phyloP scores from a whole-genome alignment of 2,888 invertebrate genomes.

The Drosophila meridiana region DNA sequence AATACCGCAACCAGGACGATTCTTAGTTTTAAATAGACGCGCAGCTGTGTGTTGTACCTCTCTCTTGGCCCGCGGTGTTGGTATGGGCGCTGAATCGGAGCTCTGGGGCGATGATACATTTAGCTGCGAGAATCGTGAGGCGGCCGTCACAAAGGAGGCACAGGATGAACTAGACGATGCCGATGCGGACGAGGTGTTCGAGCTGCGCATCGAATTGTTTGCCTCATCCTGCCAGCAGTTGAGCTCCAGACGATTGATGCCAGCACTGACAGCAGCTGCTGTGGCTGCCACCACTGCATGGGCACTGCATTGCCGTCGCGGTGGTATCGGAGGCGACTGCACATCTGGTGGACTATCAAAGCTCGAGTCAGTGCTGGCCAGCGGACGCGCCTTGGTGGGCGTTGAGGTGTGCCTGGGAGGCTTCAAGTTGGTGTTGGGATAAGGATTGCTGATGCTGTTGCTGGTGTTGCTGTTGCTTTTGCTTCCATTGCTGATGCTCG shows the following conservation, averaged over 20 bases:
- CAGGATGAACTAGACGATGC: constrained; percentile 71
- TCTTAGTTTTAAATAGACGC: constrained; percentile 49
- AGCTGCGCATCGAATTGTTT: constrained; percentile 66
- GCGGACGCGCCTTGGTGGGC: constrained; percentile 45
- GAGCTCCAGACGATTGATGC: constrained; percentile 77
- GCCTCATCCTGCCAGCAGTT: constrained; percentile 81
- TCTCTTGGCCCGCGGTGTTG: constrained; percentile 84
- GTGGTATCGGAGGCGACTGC: constrained; percentile 84
- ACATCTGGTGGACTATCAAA: constrained; percentile 84
- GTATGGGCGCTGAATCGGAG: constrained; percentile 75
- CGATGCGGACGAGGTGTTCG: constrained; percentile 65
- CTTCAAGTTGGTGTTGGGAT: constrained; percentile 54
- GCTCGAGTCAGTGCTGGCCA: constrained; percentile 76
- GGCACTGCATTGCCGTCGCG: constrained; percentile 72
- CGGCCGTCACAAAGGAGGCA: constrained; percentile 80
- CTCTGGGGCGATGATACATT: constrained; percentile 60
- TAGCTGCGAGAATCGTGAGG: constrained; percentile 76
- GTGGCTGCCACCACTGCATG: constrained; percentile 71
- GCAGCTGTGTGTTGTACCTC: constrained; percentile 79
- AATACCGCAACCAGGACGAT: constrained; percentile 59
- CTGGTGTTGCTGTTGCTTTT: constrained; percentile 20
- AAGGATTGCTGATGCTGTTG: constrained; percentile 33
- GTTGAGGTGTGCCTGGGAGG: constrained; percentile 68
- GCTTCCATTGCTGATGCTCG: constrained; percentile 1
- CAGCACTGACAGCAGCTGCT: constrained; percentile 79